Conservation (phyloP, 2,113 vertebrate genomes). For the Ardeotis arabs region DNA sequence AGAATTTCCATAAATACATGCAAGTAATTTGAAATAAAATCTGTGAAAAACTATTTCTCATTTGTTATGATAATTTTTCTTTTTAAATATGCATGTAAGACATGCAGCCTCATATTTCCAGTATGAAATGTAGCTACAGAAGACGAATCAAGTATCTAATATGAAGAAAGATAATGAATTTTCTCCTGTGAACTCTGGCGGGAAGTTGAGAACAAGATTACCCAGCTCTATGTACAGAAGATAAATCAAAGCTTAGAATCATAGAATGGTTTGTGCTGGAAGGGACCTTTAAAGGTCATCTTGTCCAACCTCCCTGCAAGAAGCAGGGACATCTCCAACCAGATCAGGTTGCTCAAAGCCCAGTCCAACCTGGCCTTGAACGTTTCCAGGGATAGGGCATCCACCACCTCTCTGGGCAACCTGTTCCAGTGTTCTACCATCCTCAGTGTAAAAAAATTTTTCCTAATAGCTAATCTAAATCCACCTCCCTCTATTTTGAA, state of each 20-base stretch:
- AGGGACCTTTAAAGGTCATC: too few species aligned
- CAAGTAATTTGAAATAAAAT: neutral
- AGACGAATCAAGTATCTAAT: neutral
- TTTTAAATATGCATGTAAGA: neutral
- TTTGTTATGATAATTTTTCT: neutral
- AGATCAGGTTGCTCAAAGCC: too few species aligned
- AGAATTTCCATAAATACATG: slow-evolving; percentile 14
- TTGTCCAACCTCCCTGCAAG: too few species aligned
- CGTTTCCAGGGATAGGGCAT: too few species aligned
- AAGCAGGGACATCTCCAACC: too few species aligned
- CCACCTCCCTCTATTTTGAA: too few species aligned
- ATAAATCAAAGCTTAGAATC: neutral
- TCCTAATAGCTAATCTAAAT: too few species aligned
- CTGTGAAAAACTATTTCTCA: neutral
- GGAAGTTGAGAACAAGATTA: neutral
- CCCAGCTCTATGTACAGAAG: neutral
- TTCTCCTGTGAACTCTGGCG: neutral
- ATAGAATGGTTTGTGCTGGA: too few species aligned
- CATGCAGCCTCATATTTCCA: neutral
- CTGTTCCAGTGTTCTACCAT: too few species aligned
- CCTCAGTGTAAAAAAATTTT: too few species aligned
- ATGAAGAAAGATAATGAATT: accelerated
- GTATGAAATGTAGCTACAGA: neutral
- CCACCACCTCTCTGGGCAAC: too few species aligned
- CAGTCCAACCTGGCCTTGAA: too few species aligned